A percentile compares a stretch with the other conserved stretches of the same genome.
phyloP scores from a whole-genome alignment of 2,797 vertebrate genomes.

The Cirrhinus molitorella region DNA sequence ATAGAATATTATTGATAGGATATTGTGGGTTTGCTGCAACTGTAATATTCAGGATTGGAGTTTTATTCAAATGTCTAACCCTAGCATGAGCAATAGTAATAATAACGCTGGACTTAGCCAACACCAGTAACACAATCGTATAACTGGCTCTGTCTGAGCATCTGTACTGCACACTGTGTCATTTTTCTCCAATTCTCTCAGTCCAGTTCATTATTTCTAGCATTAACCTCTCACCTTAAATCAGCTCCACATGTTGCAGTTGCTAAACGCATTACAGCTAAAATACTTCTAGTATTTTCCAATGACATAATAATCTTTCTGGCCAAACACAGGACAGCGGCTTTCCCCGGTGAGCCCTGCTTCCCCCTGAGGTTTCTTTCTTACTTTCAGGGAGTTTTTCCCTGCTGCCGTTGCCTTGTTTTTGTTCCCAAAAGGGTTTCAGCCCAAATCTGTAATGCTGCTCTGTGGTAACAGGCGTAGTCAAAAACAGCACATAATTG shows the following conservation, averaged over 20 bases:
- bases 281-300: not conserved
- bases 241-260: not conserved
- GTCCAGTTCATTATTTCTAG: not conserved
- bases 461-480: slow-evolving; percentile 8
- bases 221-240: not conserved
- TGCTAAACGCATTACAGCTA: not conserved
- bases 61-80: not conserved
- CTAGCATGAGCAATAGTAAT: not conserved
- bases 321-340: not conserved
- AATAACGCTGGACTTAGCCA: not conserved
- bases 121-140: not conserved
- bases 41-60: not conserved
- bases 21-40: not conserved
- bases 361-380: slow-evolving; percentile 13
- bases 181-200: not conserved
- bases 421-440: not conserved
- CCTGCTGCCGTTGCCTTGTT: not conserved
- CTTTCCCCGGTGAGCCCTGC: not conserved
- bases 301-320: not conserved
- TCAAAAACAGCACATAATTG: not conserved
- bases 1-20: not conserved
- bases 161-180: not conserved
- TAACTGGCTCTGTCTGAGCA: not conserved
- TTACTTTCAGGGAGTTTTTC: slow-evolving; percentile 4
- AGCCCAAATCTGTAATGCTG: not conserved